Conservation (phyloP, 2,888 invertebrate genomes). For the Gymnoscelis rufifasciata region DNA sequence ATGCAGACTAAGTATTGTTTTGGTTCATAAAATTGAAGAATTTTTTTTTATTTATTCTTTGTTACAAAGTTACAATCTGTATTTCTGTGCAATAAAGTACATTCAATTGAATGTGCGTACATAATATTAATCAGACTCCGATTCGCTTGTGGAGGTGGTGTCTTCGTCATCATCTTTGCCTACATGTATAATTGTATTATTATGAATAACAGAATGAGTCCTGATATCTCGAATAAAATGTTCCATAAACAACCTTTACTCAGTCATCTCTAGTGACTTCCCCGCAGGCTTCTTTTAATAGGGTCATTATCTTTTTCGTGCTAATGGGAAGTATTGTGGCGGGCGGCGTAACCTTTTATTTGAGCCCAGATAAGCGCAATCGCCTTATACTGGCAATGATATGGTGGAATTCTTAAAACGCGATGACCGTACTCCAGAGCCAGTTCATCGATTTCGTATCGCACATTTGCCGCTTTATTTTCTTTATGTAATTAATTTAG, state of each 20-base stretch:
- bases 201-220: conserved; percentile 9
- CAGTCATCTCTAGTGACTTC: conserved; percentile 2
- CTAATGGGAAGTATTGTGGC: not conserved
- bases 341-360: conserved; percentile 7
- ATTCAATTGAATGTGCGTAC: conserved; percentile 13
- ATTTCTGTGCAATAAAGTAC: conserved; percentile 12
- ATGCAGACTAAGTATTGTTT: too few species aligned
- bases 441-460: conserved; percentile 23
- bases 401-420: conserved; percentile 15
- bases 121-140: conserved; percentile 12
- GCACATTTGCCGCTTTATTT: conserved; percentile 1
- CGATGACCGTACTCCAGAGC: conserved; percentile 21
- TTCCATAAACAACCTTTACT: conserved; percentile 1
- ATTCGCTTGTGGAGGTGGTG: conserved; percentile 14
- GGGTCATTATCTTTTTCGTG: not conserved
- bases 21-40: too few species aligned
- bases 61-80: conserved; percentile 10
- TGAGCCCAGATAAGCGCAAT: conserved; percentile 2
- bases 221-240: conserved; percentile 10
- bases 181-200: conserved; percentile 13
- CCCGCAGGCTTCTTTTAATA: not conserved
- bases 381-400: conserved; percentile 13
- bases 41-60: conserved; percentile 12
- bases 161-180: conserved; percentile 6
- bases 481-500: conserved; percentile 13